Evolutionary conservation across 1,140 invertebrate genomes (phyloP).

Genomic region (Anastrepha ludens): DNA sequence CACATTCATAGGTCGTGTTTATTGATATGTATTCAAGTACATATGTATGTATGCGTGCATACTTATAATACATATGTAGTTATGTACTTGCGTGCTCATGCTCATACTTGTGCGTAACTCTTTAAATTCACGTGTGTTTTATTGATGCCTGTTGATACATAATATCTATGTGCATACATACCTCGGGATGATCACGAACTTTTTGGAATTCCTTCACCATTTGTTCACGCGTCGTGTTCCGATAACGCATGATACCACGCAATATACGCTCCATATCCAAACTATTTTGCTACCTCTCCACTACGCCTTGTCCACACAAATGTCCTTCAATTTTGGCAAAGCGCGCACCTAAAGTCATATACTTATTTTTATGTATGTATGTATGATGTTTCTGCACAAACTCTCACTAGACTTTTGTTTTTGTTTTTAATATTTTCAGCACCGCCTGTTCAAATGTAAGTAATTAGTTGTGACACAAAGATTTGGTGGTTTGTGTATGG

Average conservation of each 20-base stretch:
- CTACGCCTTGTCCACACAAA: background rate
- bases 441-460: background rate
- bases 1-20: background rate
- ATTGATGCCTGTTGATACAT: background rate
- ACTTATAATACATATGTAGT: background rate
- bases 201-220: conserved; percentile 94
- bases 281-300: background rate
- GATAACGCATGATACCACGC: conserved; percentile 90
- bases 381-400: background rate
- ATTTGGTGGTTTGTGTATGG: background rate
- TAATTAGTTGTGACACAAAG: background rate
- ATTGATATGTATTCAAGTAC: background rate
- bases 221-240: conserved; percentile 84
- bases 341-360: background rate
- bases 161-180: conserved; percentile 74
- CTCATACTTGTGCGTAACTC: background rate
- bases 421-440: background rate
- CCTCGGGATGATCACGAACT: conserved; percentile 90
- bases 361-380: background rate
- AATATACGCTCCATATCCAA: conserved; percentile 87
- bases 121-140: background rate
- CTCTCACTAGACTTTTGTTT: background rate
- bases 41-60: background rate
- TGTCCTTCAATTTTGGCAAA: background rate
- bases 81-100: background rate